These are phyloP conservation scores for Helogale parvula DNA, from an alignment of 2,113 vertebrate species.

Conservation along the genomic window DNA sequence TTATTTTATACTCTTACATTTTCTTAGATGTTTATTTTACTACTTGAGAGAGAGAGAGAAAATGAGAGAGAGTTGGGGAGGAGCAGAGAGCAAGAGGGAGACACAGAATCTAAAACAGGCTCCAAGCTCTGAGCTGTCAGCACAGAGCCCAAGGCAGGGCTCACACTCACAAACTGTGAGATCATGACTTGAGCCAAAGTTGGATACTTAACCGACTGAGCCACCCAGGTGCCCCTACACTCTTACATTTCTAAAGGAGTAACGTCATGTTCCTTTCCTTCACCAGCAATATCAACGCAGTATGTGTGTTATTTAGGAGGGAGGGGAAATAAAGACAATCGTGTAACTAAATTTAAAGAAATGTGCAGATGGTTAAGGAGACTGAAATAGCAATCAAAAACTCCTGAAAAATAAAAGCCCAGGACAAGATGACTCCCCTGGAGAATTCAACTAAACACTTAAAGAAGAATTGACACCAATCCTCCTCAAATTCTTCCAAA, in stretches of 20 bases:
- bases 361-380: background rate
- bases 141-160: too few relatives aligned
- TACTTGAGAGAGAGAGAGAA: too few relatives aligned
- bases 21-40: background rate
- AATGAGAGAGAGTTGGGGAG: too few relatives aligned
- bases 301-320: background rate
- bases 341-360: background rate
- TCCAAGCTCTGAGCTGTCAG: too few relatives aligned
- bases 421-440: background rate
- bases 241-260: background rate
- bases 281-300: background rate
- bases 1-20: background rate
- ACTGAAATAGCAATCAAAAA: background rate
- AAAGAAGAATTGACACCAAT: background rate
- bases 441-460: background rate
- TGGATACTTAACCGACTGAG: too few relatives aligned
- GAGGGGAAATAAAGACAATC: background rate
- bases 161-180: too few relatives aligned
- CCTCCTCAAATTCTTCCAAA: background rate
- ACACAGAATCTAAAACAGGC: too few relatives aligned
- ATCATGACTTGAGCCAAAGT: too few relatives aligned
- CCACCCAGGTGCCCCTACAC: too few relatives aligned
- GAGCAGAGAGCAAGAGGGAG: too few relatives aligned
- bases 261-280: background rate
- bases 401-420: background rate